phyloP scores from a whole-genome alignment of 1,140 invertebrate species.

The Cotesia glomerata region DNA sequence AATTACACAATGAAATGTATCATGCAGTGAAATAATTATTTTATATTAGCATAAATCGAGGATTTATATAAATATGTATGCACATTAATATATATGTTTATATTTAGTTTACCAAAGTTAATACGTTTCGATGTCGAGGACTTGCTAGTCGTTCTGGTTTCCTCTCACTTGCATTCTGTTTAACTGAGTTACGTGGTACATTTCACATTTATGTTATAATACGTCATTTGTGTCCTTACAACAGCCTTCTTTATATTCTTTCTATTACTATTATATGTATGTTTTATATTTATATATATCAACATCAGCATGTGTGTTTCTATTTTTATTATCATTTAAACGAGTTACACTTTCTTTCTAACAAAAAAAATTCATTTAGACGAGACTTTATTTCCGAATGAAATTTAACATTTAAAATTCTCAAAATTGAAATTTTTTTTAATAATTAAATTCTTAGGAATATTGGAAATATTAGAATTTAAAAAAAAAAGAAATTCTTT shows the following conservation, averaged over 20 bases:
- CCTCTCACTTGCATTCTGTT: slow-evolving; percentile 34
- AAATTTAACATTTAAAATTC: no score
- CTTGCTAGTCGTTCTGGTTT: slow-evolving; percentile 26
- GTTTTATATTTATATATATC: not conserved
- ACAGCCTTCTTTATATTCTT: not conserved
- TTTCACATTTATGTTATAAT: not conserved
- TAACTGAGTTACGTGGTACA: not conserved
- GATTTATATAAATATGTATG: not conserved
- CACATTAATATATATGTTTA: not conserved
- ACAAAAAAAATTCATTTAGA: no score
- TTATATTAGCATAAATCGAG: not conserved
- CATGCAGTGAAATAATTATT: not conserved
- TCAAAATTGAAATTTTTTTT: no score
- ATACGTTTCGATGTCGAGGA: slow-evolving; percentile 15
- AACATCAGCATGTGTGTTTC: no score
- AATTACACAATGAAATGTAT: not conserved
- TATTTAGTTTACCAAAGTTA: slow-evolving; percentile 3
- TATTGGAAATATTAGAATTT: no score
- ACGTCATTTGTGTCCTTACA: not conserved
- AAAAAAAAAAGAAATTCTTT: no score
- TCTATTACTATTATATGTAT: not conserved
- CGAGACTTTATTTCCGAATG: no score
- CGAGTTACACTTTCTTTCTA: no score
- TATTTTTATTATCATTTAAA: no score
- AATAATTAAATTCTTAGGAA: no score